These are phyloP conservation scores for Isichthys henryi DNA, from an alignment of 2,113 vertebrate species.

Conservation along the genomic window DNA sequence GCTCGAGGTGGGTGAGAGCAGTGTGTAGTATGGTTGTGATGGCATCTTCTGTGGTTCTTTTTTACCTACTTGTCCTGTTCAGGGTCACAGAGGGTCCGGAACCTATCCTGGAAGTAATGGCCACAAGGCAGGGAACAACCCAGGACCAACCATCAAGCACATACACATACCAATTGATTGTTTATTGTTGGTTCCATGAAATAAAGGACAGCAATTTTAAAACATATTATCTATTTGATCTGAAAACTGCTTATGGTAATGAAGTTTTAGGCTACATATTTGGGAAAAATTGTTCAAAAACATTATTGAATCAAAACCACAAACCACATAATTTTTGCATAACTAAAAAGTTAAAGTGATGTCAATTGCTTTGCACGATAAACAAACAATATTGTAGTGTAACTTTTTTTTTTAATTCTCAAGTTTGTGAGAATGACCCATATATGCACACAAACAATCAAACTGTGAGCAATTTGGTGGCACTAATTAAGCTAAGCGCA, in stretches of 20 bases:
- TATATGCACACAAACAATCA: not conserved
- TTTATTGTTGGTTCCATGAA: not conserved
- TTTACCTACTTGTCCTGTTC: not conserved
- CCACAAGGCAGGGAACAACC: not conserved
- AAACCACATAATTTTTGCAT: not conserved
- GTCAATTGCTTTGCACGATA: not conserved
- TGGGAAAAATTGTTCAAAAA: not conserved
- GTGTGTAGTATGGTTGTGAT: not conserved
- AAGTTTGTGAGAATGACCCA: not conserved
- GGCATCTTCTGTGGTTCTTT: not conserved
- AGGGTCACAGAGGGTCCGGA: not conserved
- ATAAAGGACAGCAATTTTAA: not conserved
- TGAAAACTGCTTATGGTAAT: not conserved
- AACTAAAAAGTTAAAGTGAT: not conserved
- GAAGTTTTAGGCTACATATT: not conserved
- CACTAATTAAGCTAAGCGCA: not conserved
- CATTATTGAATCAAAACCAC: not conserved
- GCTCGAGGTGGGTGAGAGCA: not conserved
- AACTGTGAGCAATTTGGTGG: not conserved
- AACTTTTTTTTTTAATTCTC: not conserved
- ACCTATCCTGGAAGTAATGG: not conserved
- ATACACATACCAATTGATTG: not conserved
- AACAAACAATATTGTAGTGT: not conserved
- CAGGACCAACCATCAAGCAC: not conserved
- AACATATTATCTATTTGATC: not conserved